Evolutionary conservation across 2,113 vertebrate species (phyloP).

Genomic region (Stegastes partitus): DNA sequence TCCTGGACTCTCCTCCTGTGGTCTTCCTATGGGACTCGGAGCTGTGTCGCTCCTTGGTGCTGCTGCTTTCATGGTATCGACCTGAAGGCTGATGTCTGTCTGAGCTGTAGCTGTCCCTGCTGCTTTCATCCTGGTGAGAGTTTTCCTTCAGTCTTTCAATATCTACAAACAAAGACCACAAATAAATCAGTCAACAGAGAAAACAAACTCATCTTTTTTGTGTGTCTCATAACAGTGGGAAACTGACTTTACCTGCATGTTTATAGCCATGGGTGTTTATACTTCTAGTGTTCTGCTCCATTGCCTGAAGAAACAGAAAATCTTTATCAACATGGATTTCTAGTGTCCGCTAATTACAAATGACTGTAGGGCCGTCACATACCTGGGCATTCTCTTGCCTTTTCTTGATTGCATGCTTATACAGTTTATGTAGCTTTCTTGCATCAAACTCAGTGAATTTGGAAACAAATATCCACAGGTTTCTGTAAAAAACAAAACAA

Average conservation of each 20-base stretch:
- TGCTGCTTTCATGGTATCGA: conserved; percentile 88
- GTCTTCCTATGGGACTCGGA: conserved; percentile 91
- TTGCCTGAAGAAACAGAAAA: conserved; percentile 84
- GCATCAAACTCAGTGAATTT: conserved; percentile 99
- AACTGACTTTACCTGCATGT: conserved; percentile 89
- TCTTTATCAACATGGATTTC: neutral
- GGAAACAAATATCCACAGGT: conserved; percentile 99
- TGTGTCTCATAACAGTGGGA: accelerated
- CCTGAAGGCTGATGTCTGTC: conserved; percentile 90
- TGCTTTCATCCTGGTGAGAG: conserved; percentile 95
- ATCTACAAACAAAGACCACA: conserved; percentile 80
- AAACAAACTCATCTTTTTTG: accelerated
- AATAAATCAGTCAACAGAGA: neutral
- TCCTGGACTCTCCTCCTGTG: conserved; percentile 84
- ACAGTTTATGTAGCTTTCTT: conserved; percentile 96
- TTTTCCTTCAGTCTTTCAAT: conserved; percentile 93
- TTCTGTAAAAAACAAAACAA: conserved; percentile 81
- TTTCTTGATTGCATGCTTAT: conserved; percentile 99
- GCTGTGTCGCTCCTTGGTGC: conserved; percentile 89
- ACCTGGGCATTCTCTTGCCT: conserved; percentile 95
- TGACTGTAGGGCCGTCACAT: conserved; percentile 15
- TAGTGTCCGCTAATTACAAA: too few species aligned
- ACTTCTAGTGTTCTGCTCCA: conserved; percentile 90
- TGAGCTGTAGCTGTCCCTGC: conserved; percentile 97
- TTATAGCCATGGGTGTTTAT: conserved; percentile 88